phyloP scores from a whole-genome alignment of 2,797 vertebrate genomes.

The Odontamblyopus rebecca region DNA sequence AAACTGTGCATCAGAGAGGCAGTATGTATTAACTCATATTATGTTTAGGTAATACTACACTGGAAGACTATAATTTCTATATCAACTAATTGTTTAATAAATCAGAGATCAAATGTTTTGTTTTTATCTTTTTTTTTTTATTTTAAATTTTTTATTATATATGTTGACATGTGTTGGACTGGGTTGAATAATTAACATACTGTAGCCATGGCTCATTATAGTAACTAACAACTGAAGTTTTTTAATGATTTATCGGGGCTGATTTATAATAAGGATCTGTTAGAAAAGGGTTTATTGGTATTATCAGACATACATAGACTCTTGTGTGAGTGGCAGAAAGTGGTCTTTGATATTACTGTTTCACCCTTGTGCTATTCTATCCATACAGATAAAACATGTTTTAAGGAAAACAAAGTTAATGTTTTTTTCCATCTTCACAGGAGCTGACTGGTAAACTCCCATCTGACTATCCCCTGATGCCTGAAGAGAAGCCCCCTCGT shows the following conservation, averaged over 20 bases:
- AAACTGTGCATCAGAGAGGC: slow-evolving; percentile 90
- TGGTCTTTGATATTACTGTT: too few relatives aligned
- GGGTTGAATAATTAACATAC: too few relatives aligned
- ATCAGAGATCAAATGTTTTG: background rate
- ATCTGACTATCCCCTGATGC: slow-evolving; percentile 85
- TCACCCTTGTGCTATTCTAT: background rate
- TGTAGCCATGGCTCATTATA: background rate
- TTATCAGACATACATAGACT: too few relatives aligned
- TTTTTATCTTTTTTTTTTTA: background rate
- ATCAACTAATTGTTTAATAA: too few relatives aligned
- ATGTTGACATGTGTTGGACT: too few relatives aligned
- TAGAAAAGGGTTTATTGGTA: too few relatives aligned
- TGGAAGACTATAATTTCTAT: too few relatives aligned
- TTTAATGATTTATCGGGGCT: background rate
- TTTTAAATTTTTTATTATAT: background rate
- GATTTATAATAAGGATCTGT: background rate
- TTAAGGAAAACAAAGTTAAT: background rate
- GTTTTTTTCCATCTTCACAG: slow-evolving; percentile 60
- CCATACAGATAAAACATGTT: background rate
- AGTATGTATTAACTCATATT: slow-evolving; percentile 72
- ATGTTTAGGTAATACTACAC: too few relatives aligned
- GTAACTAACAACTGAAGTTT: background rate
- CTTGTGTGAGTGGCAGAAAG: too few relatives aligned
- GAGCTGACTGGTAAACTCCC: slow-evolving; percentile 89
- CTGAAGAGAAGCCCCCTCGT: slow-evolving; percentile 83